Base-by-base conservation (phyloP, 2,888 invertebrate species). In the Hypomecis punctinalis region DNA sequence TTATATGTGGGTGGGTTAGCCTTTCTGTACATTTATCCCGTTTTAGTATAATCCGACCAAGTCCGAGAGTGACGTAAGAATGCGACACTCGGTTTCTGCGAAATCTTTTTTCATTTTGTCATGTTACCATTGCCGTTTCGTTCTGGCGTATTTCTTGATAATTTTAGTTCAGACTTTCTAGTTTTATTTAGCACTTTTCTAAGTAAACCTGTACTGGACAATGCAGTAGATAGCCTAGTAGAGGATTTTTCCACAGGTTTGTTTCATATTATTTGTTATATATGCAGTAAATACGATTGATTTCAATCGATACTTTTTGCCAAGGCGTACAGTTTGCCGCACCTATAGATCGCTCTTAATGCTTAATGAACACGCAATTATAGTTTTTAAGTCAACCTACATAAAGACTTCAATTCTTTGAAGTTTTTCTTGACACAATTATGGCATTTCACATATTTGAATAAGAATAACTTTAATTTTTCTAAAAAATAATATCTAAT, bases 1-100 rank as follows among this genome's bases (percentile, higher is more conserved):
- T 93, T 85, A 82, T 79, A 88, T 79, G 89, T 91, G 93, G 93
- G 93, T 93, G 93, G 91, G 91, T 81, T 60, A 86, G 80, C 81
- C 78, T 75, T 74, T 74, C 75, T 45, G 72, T 74, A 67, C 80
- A 76, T 72, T 82, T 72, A 72, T 88, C 87, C 82, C 86, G 74
- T 77, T 86, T 71, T 70, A 69, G 71, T 90, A 89, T 87, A 83
- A 91, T 69, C 87, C 91, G 83, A 71, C 88, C 78, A 81, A 76
- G 78, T 83, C 78, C 13, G 72, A 79, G 75, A 84, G 88, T 89
- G 88, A 87, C 82, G 87, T 85, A 89, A 88, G 70, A 73, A 72
- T 77, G 80, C 81, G 80, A 73, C 80, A 82, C 83, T 43, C 75
- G 81, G 81, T 79, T 76, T 69, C 75, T 76, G 76, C 67, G 76